phyloP scores from a whole-genome alignment of 2,797 vertebrate species.

The Bufotes viridis region DNA sequence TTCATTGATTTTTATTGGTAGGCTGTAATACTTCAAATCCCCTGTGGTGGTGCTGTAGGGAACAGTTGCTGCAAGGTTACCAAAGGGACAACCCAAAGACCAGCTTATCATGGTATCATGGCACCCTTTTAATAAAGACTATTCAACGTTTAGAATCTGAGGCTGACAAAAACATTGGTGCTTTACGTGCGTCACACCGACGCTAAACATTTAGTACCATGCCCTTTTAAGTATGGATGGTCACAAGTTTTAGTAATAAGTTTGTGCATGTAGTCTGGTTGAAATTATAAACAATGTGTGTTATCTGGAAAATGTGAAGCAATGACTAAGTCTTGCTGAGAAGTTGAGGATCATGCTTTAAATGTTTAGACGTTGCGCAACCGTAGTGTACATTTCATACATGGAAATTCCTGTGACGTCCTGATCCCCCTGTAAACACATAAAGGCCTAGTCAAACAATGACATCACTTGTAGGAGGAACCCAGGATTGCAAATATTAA shows the following conservation, averaged over 20 bases:
- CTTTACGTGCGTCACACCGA: not conserved
- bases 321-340: constrained; percentile 23
- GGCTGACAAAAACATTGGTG: not conserved
- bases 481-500: not conserved
- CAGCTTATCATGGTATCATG: too few species aligned
- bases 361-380: not conserved
- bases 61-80: not conserved
- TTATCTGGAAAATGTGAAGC: not conserved
- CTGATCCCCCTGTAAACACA: not conserved
- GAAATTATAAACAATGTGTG: not conserved
- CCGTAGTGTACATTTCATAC: not conserved
- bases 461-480: not conserved
- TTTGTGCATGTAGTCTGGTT: constrained; percentile 6
- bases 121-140: too few species aligned
- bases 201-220: not conserved
- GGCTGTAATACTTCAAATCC: not conserved
- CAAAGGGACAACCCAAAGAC: not conserved
- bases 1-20: not conserved
- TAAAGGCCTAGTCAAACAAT: not conserved
- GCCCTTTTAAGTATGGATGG: not conserved
- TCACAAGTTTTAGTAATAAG: constrained; percentile 5
- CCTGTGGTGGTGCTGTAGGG: not conserved
- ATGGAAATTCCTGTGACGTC: constrained; percentile 39
- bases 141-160: too few species aligned
- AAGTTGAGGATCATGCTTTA: not conserved